phyloP scores from a whole-genome alignment of 2,888 invertebrate genomes.

The Belgica antarctica region DNA sequence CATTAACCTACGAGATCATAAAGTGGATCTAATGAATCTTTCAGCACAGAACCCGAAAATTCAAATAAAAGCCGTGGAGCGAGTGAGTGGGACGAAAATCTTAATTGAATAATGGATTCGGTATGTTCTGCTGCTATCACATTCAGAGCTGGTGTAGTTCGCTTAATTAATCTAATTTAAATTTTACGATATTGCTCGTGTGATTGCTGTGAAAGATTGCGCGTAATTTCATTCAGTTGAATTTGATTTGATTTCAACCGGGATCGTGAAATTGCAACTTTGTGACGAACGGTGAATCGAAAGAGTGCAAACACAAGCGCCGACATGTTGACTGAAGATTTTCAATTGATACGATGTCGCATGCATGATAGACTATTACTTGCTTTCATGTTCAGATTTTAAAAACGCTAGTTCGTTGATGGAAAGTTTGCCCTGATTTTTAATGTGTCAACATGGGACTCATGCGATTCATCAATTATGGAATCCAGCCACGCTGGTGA shows the following conservation, averaged over 20 bases:
- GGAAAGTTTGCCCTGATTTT: constrained; percentile 11
- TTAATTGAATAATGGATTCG: constrained; percentile 36
- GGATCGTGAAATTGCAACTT: not conserved
- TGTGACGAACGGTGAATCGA: not conserved
- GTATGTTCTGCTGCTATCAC: not conserved
- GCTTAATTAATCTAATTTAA: constrained; percentile 36
- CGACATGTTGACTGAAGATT: constrained; percentile 9
- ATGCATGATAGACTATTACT: not conserved
- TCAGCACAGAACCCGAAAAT: constrained; percentile 5
- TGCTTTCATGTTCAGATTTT: not conserved
- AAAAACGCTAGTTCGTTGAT: not conserved
- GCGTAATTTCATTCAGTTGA: constrained; percentile 25
- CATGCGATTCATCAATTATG: constrained; percentile 11
- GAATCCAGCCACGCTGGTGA: too few relatives aligned
- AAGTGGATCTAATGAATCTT: not conserved
- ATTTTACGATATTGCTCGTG: constrained; percentile 19
- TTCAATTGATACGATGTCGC: not conserved
- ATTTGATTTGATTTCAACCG: not conserved
- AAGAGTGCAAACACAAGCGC: not conserved
- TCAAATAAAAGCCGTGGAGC: not conserved
- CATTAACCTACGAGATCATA: not conserved
- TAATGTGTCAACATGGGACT: not conserved
- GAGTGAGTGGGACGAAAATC: constrained; percentile 39
- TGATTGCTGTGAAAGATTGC: constrained; percentile 10
- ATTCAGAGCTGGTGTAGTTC: not conserved